Evolutionary conservation across 2,888 invertebrate genomes (phyloP).

Genomic region (Mythimna lalbum): DNA sequence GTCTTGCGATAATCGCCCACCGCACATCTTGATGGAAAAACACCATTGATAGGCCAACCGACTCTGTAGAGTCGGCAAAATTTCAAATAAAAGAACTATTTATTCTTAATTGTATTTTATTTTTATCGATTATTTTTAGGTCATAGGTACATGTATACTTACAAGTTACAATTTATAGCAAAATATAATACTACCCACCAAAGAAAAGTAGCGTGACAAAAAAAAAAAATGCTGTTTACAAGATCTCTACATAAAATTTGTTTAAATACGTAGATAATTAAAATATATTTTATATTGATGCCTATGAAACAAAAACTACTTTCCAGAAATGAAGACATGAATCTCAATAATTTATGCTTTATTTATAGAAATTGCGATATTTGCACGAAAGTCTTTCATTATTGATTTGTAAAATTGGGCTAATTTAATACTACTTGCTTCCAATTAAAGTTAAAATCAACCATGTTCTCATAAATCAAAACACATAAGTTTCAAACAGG

Average conservation of each 20-base stretch:
- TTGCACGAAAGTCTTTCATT: background rate
- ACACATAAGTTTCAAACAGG: background rate
- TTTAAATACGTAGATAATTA: background rate
- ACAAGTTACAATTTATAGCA: slow-evolving; percentile 2
- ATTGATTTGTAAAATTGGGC: background rate
- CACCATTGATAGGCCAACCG: background rate
- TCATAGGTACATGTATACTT: background rate
- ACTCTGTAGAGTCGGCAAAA: background rate
- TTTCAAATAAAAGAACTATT: background rate
- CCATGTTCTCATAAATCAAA: background rate
- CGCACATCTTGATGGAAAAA: too few species aligned
- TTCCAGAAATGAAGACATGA: background rate
- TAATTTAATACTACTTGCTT: background rate
- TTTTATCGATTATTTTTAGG: background rate
- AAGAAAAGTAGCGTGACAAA: background rate
- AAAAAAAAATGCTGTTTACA: background rate
- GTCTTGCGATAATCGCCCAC: too few species aligned
- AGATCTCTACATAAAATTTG: background rate
- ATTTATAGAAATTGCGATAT: background rate
- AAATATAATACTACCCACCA: background rate
- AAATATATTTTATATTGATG: background rate
- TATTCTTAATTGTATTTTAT: background rate
- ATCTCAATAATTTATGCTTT: background rate
- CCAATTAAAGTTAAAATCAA: background rate
- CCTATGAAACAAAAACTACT: background rate